Evolutionary conservation across 2,888 invertebrate species (phyloP), one percentile per base, ranked within the genome.

Genomic region (Nebria salina): DNA sequence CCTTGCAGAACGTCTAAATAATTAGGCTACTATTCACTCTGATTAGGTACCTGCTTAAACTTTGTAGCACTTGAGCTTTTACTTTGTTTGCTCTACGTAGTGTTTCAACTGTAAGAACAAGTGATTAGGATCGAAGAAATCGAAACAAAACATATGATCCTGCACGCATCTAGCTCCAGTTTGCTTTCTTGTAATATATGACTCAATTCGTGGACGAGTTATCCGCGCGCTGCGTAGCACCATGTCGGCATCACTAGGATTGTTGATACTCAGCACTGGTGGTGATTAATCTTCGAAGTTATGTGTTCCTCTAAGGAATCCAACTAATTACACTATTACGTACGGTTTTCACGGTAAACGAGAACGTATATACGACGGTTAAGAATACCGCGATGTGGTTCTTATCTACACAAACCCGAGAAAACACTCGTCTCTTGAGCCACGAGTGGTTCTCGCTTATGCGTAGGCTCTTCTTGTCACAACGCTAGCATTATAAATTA

Each of bases 321-420:
- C 80, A 81, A 81, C 80, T 81, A 81, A 81, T 81, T 81, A 81
- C 80, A 81, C 80, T 81, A 81, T 81, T 81, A 81, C 80, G 78
- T 73, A 78, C 78, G 78, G 78, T 78, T 78, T 78, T 78, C 77
- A 78, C 78, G 66, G 73, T 72, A 73, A 73, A 73, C 73, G 73
- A 42, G 42, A 73, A 73, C 73, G 73, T 41, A 54, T 54, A 54
- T 54, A 73, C 73, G 73, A 73, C 26, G 73, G 73, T n/a, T 41
- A 34, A 41, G 73, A 73, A 73, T 73, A 34, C 41, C 70, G 25
- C 70, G 26, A 70, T 13, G 70, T 25, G 70, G 70, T 25, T 34
- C 34, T 70, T 26, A 26, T 34, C 34, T 25, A 26, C 15, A 13
- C 70, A 11, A 70, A 70, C 13, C 70, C 26, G 34, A 70, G 26